Conservation (phyloP, 2,113 vertebrate genomes). For the Camelus bactrianus region DNA sequence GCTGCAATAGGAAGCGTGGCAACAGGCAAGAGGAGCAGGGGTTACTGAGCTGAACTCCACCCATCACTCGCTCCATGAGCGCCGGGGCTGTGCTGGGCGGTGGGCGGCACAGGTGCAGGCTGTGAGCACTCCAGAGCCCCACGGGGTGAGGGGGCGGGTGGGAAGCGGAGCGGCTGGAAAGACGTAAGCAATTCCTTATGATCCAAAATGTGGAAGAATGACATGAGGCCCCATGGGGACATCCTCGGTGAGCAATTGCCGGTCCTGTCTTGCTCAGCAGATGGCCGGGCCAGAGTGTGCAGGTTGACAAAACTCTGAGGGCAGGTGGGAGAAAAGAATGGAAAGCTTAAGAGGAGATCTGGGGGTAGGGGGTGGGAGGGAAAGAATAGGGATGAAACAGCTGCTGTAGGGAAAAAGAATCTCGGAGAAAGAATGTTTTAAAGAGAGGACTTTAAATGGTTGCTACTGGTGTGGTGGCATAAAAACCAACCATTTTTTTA, state of each 20-base stretch:
- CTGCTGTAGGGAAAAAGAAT: neutral
- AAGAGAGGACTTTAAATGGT: neutral
- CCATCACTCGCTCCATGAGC: too few relatives aligned
- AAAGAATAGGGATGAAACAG: neutral
- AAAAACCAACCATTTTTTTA: neutral
- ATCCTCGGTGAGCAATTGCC: neutral
- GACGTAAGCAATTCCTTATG: too few relatives aligned
- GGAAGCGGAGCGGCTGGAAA: neutral
- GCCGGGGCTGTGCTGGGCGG: fast-evolving
- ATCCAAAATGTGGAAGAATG: neutral
- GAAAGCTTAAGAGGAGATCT: neutral
- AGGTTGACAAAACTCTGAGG: neutral
- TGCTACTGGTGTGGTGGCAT: neutral
- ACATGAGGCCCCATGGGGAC: neutral
- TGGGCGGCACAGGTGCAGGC: fast-evolving
- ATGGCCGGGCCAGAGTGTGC: neutral
- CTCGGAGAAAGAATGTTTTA: neutral
- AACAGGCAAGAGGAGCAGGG: neutral
- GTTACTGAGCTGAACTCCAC: fast-evolving
- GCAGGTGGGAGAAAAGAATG: neutral
- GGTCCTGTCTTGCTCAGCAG: neutral
- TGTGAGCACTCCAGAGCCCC: neutral
- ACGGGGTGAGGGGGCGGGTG: fast-evolving
- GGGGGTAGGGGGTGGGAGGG: neutral
- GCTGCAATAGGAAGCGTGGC: fast-evolving